Evolutionary conservation across 2,888 invertebrate genomes (phyloP).

Genomic region (Aradus depressus): DNA sequence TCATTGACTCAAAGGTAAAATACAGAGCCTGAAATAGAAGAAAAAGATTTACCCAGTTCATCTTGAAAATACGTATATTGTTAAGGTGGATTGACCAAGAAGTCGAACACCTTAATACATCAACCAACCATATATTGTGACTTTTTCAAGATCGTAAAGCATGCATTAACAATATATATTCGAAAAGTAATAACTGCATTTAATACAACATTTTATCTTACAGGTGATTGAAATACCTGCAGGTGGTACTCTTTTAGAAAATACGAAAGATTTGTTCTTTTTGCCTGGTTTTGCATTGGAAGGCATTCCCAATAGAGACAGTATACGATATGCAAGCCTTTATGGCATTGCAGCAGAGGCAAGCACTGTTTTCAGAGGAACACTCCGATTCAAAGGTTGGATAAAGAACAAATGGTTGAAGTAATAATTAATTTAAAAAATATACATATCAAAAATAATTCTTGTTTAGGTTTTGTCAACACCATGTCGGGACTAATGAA

Average conservation of each 20-base stretch:
- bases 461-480: slow-evolving; percentile 63
- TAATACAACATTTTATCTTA: slow-evolving; percentile 12
- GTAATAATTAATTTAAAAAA: slow-evolving; percentile 8
- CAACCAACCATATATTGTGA: too few species aligned
- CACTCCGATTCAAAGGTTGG: slow-evolving; percentile 70
- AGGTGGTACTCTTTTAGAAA: slow-evolving; percentile 81
- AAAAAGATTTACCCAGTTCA: too few species aligned
- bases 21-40: too few species aligned
- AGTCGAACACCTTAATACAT: too few species aligned
- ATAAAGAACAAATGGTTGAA: slow-evolving; percentile 2
- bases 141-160: too few species aligned
- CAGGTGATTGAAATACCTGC: slow-evolving; percentile 77
- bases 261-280: slow-evolving; percentile 69
- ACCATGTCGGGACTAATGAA: slow-evolving; percentile 77
- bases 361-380: slow-evolving; percentile 83
- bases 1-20: slow-evolving; percentile 66
- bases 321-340: slow-evolving; percentile 70
- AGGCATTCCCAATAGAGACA: slow-evolving; percentile 95
- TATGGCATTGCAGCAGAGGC: slow-evolving; percentile 80
- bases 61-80: too few species aligned
- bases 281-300: slow-evolving; percentile 93
- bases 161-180: not conserved
- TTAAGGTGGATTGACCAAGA: too few species aligned
- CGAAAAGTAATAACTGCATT: not conserved
- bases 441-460: too few species aligned